Base-by-base conservation (phyloP, 2,888 invertebrate genomes). In the Amiota minor region DNA sequence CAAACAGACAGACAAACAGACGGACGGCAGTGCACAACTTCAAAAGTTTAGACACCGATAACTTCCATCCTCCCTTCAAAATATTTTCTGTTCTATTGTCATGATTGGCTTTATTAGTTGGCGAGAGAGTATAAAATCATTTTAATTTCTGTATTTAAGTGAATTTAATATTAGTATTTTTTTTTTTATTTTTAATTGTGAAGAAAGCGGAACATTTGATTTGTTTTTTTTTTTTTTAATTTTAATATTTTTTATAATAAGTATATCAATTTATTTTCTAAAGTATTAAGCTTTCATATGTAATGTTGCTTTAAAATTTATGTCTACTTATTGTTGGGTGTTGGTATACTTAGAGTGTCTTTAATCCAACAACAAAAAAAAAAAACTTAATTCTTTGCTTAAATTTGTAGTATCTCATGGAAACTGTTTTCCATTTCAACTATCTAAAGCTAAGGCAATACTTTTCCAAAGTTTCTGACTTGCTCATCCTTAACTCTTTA, bases 71-170 rank as follows among this genome's bases (percentile, higher is more conserved):
- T 8, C 11, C 9, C 23, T 4, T 20, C 3, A 10, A 18, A 10
- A n/a, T 56, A 18, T 20, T 18, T 59, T 12, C 23, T 59, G 18
- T 20, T 59, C 18, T 18, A 16, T 20, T 50, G 12, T 68, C 50
- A 20, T 71, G 20, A 72, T 65, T 65, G 65, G 71, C 72, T 77
- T 75, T 77, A 76, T 78, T 77, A 77, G 75, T 79, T 77, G 76
- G 75, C 77, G 75, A 74, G 79, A 35, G 35, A 35, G 35, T 75
- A 81, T 76, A 79, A 76, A 82, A 82, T 82, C 84, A 84, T 84
- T 86, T 86, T 80, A 81, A 83, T 86, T 85, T 73, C 80, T 83
- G 83, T 80, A 78, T 83, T 78, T 78, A 80, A 82, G 78, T 83
- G 82, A 81, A 81, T 80, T 82, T 73, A 71, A 73, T 71, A 65